These are phyloP conservation scores for Centropyge bicolor DNA, from an alignment of 2,797 vertebrate genomes.

Conservation along the genomic window DNA sequence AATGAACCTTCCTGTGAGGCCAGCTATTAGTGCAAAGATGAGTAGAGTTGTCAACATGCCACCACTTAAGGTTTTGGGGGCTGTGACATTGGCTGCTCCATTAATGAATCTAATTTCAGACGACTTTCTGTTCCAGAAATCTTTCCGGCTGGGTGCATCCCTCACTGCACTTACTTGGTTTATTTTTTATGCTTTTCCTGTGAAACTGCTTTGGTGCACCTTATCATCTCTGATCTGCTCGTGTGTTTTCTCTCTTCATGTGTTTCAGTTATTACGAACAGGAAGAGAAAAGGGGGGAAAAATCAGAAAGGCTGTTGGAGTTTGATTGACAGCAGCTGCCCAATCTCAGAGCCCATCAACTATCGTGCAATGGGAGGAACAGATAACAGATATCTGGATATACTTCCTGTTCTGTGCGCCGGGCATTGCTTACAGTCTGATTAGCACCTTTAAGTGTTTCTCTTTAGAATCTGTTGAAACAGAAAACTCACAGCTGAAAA, in stretches of 20 bases:
- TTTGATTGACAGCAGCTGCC: not conserved
- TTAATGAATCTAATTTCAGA: slow-evolving; percentile 37
- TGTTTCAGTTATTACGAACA: not conserved
- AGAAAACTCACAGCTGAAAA: no score
- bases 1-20: slow-evolving; percentile 5
- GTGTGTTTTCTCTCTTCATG: not conserved
- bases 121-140: slow-evolving; percentile 2
- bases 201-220: not conserved
- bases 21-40: slow-evolving; percentile 10
- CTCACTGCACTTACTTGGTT: slow-evolving; percentile 2
- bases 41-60: slow-evolving; percentile 18
- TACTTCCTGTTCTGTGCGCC: no score
- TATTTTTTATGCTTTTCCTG: not conserved
- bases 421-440: no score
- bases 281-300: not conserved
- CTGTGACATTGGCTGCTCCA: slow-evolving; percentile 17
- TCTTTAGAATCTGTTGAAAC: not conserved
- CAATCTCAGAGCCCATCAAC: no score
- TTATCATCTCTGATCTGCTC: not conserved
- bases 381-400: no score
- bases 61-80: slow-evolving; percentile 5
- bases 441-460: not conserved
- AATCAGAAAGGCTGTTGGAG: not conserved
- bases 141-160: slow-evolving; percentile 2
- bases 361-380: no score